phyloP scores from a whole-genome alignment of 2,113 vertebrate species.

The Morone saxatilis region DNA sequence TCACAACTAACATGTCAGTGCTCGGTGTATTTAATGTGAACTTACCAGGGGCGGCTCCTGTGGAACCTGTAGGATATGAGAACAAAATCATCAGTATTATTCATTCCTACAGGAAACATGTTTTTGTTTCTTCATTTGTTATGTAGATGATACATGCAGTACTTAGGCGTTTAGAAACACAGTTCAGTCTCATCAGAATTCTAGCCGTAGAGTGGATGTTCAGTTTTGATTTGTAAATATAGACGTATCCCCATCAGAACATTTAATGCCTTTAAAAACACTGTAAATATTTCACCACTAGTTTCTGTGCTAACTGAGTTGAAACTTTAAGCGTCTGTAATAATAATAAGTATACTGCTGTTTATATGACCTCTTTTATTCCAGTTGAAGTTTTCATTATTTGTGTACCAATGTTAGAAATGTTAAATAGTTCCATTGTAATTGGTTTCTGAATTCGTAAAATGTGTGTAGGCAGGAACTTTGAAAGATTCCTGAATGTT shows the following conservation, averaged over 20 bases:
- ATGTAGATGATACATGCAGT: neutral
- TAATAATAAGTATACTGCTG: too few relatives aligned
- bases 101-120: neutral
- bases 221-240: too few relatives aligned
- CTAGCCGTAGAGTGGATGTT: too few relatives aligned
- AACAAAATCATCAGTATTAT: conserved; percentile 15
- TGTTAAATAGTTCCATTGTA: neutral
- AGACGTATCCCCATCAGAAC: neutral
- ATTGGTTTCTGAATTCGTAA: too few relatives aligned
- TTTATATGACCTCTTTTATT: too few relatives aligned
- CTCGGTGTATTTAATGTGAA: neutral
- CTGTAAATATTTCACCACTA: neutral
- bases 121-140: neutral
- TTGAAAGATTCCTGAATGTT: neutral
- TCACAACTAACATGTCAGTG: conserved; percentile 1
- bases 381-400: too few relatives aligned
- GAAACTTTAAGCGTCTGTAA: neutral
- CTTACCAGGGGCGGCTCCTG: conserved; percentile 51
- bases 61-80: conserved; percentile 36
- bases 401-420: neutral
- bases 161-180: neutral
- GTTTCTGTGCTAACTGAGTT: neutral
- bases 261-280: neutral
- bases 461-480: too few relatives aligned
- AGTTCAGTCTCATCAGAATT: neutral